Evolutionary conservation across 2,888 invertebrate genomes (phyloP).

Genomic region (Ametastegia equiseti): DNA sequence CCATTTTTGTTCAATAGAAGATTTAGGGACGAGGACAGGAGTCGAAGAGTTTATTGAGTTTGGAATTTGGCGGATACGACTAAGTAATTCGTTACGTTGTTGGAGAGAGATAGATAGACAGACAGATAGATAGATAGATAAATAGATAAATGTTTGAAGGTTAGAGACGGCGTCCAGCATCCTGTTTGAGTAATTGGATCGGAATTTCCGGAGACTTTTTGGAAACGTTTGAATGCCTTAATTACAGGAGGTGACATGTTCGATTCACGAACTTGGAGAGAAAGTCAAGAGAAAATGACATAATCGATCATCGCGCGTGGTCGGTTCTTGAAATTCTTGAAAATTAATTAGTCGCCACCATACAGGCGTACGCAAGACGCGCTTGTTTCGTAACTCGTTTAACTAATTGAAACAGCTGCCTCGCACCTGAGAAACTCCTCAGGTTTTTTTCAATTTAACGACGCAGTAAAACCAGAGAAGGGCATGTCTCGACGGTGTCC

Average conservation of each 20-base stretch:
- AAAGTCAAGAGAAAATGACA: not conserved
- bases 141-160: not conserved
- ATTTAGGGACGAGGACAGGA: no score
- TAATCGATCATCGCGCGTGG: constrained; percentile 15
- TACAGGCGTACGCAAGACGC: not conserved
- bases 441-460: constrained; percentile 16
- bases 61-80: no score
- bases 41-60: no score
- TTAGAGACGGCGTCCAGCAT: not conserved
- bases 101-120: no score
- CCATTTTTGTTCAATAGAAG: no score
- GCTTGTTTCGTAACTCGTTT: constrained; percentile 16
- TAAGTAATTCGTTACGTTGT: no score
- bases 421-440: not conserved
- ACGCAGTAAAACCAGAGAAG: constrained; percentile 9
- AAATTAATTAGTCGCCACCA: constrained; percentile 9
- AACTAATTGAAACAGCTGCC: constrained; percentile 25
- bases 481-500: not conserved
- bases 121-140: not conserved
- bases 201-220: not conserved
- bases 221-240: not conserved
- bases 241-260: not conserved
- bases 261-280: not conserved
- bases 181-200: not conserved
- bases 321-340: not conserved